Evolutionary conservation across 2,888 invertebrate genomes (phyloP).

Genomic region (Anthrax anthrax): DNA sequence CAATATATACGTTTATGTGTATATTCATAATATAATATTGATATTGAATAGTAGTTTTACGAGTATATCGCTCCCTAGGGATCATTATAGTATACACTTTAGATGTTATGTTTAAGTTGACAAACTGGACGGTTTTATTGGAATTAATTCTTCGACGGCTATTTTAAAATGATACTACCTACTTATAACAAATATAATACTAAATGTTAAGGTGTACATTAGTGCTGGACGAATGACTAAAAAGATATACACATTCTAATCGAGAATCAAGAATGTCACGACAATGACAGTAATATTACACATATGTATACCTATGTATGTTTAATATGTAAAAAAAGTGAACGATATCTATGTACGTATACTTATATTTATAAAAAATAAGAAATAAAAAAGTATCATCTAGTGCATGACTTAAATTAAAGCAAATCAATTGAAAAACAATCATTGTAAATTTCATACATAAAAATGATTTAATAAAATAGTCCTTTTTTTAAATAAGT

Average conservation of each 20-base stretch:
- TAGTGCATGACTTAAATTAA: too few relatives aligned
- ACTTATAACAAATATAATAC: constrained; percentile 7
- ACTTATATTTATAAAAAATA: too few relatives aligned
- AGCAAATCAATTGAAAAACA: too few relatives aligned
- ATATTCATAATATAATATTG: too few relatives aligned
- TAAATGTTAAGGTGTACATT: constrained; percentile 15
- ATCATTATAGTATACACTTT: constrained; percentile 30
- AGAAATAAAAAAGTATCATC: too few relatives aligned
- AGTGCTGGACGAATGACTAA: constrained; percentile 11
- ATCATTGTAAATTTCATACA: too few relatives aligned
- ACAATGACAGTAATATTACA: constrained; percentile 2
- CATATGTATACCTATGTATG: too few relatives aligned
- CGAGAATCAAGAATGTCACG: constrained; percentile 3
- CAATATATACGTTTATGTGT: too few relatives aligned
- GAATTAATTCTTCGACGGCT: constrained; percentile 17
- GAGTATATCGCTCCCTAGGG: constrained; percentile 25
- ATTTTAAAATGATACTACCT: background rate
- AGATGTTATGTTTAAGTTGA: constrained; percentile 24
- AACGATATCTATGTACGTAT: too few relatives aligned
- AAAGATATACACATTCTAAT: constrained; percentile 1
- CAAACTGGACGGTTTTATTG: constrained; percentile 20
- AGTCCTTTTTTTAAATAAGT: too few relatives aligned
- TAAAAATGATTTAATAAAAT: too few relatives aligned
- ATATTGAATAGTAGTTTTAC: constrained; percentile 23
- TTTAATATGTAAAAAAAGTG: too few relatives aligned